Conservation (phyloP, 2,888 invertebrate genomes). For the Caradrina kadenii region DNA sequence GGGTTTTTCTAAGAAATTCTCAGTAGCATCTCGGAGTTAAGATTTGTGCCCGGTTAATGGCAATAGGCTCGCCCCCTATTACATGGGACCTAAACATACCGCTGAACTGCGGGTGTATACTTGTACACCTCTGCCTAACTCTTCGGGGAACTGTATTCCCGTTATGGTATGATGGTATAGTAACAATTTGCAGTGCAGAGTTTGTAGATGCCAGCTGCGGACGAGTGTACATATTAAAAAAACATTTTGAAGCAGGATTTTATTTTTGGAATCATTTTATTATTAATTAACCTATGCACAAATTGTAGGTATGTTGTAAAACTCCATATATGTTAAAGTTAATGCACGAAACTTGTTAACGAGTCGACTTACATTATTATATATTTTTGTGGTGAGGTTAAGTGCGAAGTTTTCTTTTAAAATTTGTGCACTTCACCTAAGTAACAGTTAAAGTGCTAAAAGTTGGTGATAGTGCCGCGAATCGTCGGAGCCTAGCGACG, state of each 20-base stretch:
- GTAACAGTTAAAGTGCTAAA: constrained; percentile 42
- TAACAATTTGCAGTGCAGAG: not conserved
- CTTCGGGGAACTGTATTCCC: too few species aligned
- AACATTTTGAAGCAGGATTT: too few species aligned
- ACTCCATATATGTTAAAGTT: constrained; percentile 29
- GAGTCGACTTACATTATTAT: constrained; percentile 44
- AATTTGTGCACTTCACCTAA: constrained; percentile 44
- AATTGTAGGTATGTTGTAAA: constrained; percentile 8
- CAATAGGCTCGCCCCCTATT: too few species aligned
- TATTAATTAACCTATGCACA: not conserved
- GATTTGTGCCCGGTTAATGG: too few species aligned
- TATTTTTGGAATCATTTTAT: not conserved
- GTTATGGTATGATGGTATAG: too few species aligned
- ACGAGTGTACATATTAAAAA: too few species aligned
- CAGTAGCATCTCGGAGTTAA: too few species aligned
- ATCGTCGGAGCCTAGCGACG: constrained; percentile 18
- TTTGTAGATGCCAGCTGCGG: too few species aligned
- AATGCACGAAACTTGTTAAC: constrained; percentile 31
- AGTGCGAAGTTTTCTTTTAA: constrained; percentile 50
- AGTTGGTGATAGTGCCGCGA: constrained; percentile 46
- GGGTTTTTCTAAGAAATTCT: too few species aligned
- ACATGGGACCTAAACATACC: too few species aligned
- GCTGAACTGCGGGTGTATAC: too few species aligned
- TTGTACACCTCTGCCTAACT: too few species aligned
- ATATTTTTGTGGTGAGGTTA: constrained; percentile 39